These are phyloP conservation scores for Drosophila lowei DNA, from an alignment of 1,140 invertebrate genomes.

Conservation along the genomic window DNA sequence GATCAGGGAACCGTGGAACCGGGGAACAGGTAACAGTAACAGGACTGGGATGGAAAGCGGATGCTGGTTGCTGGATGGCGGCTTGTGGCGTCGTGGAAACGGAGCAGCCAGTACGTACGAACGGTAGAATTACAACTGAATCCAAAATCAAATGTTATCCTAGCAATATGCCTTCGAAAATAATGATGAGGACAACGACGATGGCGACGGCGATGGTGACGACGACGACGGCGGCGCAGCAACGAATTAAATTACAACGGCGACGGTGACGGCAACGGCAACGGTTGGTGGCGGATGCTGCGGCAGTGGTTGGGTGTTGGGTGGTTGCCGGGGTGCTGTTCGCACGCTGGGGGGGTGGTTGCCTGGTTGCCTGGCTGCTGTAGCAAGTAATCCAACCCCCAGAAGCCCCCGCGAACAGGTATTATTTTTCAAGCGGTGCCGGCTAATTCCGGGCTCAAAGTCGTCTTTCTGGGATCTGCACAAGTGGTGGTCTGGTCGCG, in stretches of 20 bases:
- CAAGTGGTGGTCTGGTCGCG: slow-evolving; percentile 57
- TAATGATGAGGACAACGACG: slow-evolving; percentile 65
- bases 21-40: too few relatives aligned
- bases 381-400: slow-evolving; percentile 76
- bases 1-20: too few relatives aligned
- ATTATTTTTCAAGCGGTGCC: slow-evolving; percentile 40
- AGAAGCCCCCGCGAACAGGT: slow-evolving; percentile 34
- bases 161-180: slow-evolving; percentile 83
- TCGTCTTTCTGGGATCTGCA: slow-evolving; percentile 75
- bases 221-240: slow-evolving; percentile 65
- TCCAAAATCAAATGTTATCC: slow-evolving; percentile 83
- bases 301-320: slow-evolving; percentile 21
- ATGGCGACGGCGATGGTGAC: slow-evolving; percentile 40
- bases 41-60: slow-evolving; percentile 28
- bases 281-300: slow-evolving; percentile 46
- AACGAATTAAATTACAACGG: slow-evolving; percentile 76
- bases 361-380: slow-evolving; percentile 40
- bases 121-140: slow-evolving; percentile 84
- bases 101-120: slow-evolving; percentile 78
- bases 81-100: slow-evolving; percentile 68
- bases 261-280: slow-evolving; percentile 41
- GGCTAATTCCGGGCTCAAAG: slow-evolving; percentile 80
- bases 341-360: slow-evolving; percentile 10
- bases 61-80: slow-evolving; percentile 27
- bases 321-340: slow-evolving; percentile 1